These are phyloP conservation scores for Drosophila colorata DNA, from an alignment of 2,888 invertebrate species.

Conservation along the genomic window DNA sequence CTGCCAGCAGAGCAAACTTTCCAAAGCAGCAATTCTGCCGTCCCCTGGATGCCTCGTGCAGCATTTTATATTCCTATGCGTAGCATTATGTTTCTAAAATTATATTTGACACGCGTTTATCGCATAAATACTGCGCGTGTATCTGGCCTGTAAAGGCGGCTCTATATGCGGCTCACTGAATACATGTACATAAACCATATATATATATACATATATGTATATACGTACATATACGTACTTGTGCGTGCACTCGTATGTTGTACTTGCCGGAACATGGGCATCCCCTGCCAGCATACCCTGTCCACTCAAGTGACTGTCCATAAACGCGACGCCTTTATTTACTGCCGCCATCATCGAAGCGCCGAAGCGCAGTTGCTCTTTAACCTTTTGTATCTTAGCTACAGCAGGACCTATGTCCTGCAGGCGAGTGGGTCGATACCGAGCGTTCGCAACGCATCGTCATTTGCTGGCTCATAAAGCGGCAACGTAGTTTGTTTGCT, in stretches of 20 bases:
- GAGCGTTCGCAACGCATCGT: constrained; percentile 18
- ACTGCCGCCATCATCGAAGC: constrained; percentile 49
- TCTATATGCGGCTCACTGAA: constrained; percentile 11
- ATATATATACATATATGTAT: constrained; percentile 1
- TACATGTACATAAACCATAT: background rate
- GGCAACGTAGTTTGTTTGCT: constrained; percentile 48
- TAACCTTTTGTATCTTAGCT: constrained; percentile 26
- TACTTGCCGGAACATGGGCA: constrained; percentile 8
- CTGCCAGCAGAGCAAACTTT: constrained; percentile 20
- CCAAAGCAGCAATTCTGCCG: constrained; percentile 1
- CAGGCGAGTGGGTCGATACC: constrained; percentile 24
- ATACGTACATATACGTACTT: background rate
- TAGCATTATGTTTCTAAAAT: constrained; percentile 55
- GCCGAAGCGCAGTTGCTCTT: constrained; percentile 5
- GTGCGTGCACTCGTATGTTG: constrained; percentile 26
- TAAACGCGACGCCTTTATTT: constrained; percentile 51
- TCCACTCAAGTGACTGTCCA: constrained; percentile 44
- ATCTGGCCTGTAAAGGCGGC: constrained; percentile 14
- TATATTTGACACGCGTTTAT: constrained; percentile 64
- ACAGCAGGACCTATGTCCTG: constrained; percentile 21
- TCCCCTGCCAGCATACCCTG: constrained; percentile 21
- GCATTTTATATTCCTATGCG: constrained; percentile 36
- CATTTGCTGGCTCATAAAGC: constrained; percentile 43
- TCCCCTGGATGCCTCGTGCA: constrained; percentile 7
- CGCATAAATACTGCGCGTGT: constrained; percentile 62